A percentile compares a stretch with the other conserved stretches of the same genome.
phyloP scores from a whole-genome alignment of 30 jellyfish, hydroid and myxozoan genomes.

The Aurelia aurita complex sp. Pacific region DNA sequence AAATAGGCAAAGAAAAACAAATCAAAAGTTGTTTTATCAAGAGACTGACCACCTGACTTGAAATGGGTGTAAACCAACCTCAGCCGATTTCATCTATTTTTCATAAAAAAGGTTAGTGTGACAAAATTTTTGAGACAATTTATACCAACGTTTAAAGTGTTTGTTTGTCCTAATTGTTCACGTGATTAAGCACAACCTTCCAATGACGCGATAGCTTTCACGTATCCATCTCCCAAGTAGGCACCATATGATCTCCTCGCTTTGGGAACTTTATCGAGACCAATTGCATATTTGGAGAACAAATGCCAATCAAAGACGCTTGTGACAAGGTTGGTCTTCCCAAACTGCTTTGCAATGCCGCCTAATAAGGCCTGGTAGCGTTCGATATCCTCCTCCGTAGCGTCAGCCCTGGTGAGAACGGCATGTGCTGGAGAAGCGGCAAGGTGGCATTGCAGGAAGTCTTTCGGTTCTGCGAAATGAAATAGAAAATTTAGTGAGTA shows the following conservation, averaged over 20 bases:
- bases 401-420: constrained; percentile 32
- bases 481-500: no score
- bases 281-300: constrained; percentile 29
- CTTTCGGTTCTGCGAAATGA: constrained; percentile 24
- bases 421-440: constrained; percentile 57
- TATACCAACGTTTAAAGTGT: no score
- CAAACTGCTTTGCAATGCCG: not conserved
- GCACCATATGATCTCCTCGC: not conserved
- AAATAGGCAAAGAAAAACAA: no score
- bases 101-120: no score
- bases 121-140: no score
- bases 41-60: no score
- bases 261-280: constrained; percentile 14
- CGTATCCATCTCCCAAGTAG: constrained; percentile 30
- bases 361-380: constrained; percentile 1
- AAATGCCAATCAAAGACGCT: constrained; percentile 8
- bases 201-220: constrained; percentile 21
- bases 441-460: constrained; percentile 27
- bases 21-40: no score
- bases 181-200: constrained; percentile 12
- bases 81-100: no score
- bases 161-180: no score
- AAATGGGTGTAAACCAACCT: no score
- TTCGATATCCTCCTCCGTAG: constrained; percentile 25
- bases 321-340: not conserved